Evolutionary conservation across 2,113 vertebrate species (phyloP).

Genomic region (Brachirus orientalis): DNA sequence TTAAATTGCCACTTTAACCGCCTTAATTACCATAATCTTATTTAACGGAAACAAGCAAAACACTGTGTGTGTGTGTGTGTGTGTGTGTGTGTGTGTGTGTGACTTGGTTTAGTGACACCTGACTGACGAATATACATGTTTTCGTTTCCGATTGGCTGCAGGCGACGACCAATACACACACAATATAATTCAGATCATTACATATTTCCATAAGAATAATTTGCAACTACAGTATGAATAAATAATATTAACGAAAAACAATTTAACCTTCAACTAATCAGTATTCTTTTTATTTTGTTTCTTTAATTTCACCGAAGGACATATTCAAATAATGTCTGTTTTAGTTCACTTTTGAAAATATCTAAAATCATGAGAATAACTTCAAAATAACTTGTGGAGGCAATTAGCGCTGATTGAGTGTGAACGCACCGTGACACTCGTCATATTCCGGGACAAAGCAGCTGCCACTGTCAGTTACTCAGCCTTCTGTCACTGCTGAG

Average conservation of each 20-base stretch:
- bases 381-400: conserved; percentile 29
- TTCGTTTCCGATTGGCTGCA: conserved; percentile 29
- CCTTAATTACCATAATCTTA: conserved; percentile 94
- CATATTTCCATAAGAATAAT: no score
- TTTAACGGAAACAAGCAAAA: conserved; percentile 82
- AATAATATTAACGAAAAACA: no score
- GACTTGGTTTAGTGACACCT: conserved; percentile 23
- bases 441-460: conserved; percentile 49
- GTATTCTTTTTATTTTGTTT: no score
- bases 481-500: conserved; percentile 50
- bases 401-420: conserved; percentile 60
- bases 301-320: no score
- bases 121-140: background rate
- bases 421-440: conserved; percentile 33
- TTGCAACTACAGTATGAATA: no score
- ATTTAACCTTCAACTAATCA: no score
- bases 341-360: no score
- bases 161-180: conserved; percentile 1
- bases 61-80: background rate
- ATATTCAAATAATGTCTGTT: no score
- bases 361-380: no score
- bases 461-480: conserved; percentile 66
- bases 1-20: conserved; percentile 91
- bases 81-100: no score
- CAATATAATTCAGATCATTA: background rate